Evolutionary conservation across 2,888 invertebrate species (phyloP).

Genomic region (Drosophila parthenogenetica): DNA sequence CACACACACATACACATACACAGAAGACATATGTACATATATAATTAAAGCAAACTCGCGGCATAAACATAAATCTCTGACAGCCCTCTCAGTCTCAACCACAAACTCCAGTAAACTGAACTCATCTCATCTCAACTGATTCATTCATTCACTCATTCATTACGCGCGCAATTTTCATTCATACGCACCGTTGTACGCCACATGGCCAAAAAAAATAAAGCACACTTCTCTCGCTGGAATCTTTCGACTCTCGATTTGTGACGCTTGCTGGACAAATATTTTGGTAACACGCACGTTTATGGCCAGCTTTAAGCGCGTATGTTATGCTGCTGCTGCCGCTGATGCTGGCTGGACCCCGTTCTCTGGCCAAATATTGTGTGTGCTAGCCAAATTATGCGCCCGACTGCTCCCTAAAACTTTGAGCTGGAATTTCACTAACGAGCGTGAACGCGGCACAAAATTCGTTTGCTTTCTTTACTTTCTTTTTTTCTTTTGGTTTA

Average conservation of each 20-base stretch:
- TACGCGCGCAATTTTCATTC: slow-evolving; percentile 61
- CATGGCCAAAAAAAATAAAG: slow-evolving; percentile 39
- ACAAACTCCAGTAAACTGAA: no score
- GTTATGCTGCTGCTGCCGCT: slow-evolving; percentile 15
- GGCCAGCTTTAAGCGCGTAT: slow-evolving; percentile 38
- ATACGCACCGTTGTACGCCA: slow-evolving; percentile 72
- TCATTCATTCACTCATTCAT: slow-evolving; percentile 75
- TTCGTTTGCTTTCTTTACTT: slow-evolving; percentile 9
- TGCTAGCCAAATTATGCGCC: slow-evolving; percentile 55
- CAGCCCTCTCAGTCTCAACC: slow-evolving; percentile 23
- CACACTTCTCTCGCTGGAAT: background rate
- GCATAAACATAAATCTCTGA: slow-evolving; percentile 76
- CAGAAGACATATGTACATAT: slow-evolving; percentile 21
- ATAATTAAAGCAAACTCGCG: slow-evolving; percentile 74
- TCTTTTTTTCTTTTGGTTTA: background rate
- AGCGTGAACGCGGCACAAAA: slow-evolving; percentile 39
- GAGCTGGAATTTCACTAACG: slow-evolving; percentile 61
- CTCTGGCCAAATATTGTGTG: background rate
- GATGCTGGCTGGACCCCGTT: slow-evolving; percentile 15
- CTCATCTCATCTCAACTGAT: slow-evolving; percentile 15
- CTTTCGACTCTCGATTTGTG: background rate
- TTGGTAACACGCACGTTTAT: slow-evolving; percentile 71
- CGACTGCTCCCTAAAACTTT: slow-evolving; percentile 41
- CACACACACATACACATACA: slow-evolving; percentile 12
- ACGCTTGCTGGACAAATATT: slow-evolving; percentile 45